Percentiles rank a stretch among this genome's conserved stretches.
phyloP scores from a whole-genome alignment of 2,113 vertebrate genomes.

The Cryptomyrus ogoouensis region DNA sequence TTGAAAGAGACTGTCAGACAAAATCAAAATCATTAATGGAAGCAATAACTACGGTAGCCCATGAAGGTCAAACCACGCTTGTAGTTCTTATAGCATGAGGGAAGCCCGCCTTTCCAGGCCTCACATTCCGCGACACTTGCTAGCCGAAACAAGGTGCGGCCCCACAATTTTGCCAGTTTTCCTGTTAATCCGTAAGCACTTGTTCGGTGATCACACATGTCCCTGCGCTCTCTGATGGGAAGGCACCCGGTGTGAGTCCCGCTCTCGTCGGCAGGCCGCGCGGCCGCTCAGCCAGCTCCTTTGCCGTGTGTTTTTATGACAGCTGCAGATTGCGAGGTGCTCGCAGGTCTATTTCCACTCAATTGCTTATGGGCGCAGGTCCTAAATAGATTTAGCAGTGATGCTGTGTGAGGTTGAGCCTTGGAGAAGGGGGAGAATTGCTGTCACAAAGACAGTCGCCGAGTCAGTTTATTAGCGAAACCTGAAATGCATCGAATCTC shows the following conservation, averaged over 20 bases:
- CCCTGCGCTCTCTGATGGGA: not conserved
- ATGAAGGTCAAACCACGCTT: not conserved
- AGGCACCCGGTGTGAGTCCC: not conserved
- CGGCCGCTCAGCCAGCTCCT: conserved; percentile 58
- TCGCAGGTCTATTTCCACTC: conserved; percentile 65
- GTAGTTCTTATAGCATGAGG: not conserved
- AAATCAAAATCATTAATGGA: conserved; percentile 60
- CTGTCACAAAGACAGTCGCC: conserved; percentile 37
- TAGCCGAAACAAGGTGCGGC: not conserved
- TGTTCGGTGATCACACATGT: not conserved
- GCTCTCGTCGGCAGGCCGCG: conserved; percentile 41
- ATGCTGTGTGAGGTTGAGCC: conserved; percentile 49
- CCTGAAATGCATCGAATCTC: conserved; percentile 61
- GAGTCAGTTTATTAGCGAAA: conserved; percentile 52
- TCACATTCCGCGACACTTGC: not conserved
- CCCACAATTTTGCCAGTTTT: not conserved
- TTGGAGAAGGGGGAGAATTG: conserved; percentile 29
- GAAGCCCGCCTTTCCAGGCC: not conserved
- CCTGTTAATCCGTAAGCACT: not conserved
- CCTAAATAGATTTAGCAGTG: conserved; percentile 68
- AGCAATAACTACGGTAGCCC: not conserved
- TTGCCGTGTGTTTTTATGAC: conserved; percentile 60
- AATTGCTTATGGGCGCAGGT: conserved; percentile 62
- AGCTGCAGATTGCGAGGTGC: conserved; percentile 60
- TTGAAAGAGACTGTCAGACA: conserved; percentile 59